Base-by-base conservation (phyloP, 2,888 invertebrate genomes). In the Caenorhabditis sp. region DNA sequence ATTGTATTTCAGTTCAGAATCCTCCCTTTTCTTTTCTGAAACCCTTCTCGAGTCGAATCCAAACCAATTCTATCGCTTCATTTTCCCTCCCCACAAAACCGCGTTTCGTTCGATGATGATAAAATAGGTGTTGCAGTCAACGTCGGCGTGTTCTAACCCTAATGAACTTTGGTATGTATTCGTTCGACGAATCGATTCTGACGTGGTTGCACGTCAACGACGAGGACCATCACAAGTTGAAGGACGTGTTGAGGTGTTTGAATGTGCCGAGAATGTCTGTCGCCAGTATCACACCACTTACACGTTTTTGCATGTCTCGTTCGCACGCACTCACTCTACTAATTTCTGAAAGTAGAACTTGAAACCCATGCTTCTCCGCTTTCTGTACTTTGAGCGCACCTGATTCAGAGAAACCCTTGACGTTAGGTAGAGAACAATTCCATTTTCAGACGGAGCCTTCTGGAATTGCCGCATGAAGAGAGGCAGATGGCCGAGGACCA, bases 91-190 rank as follows among this genome's bases (percentile, higher is more conserved):
- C 22, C 30, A 53, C 15, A 45, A 30, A 37, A 20, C 52, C 20
- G 5, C 43, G n/a, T n/a, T 20, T 56, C 41, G 30, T 35, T 26
- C n/a, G n/a, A n/a, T 17, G 32, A 24, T 27, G 30, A 27, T 9
- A 35, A 35, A 35, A 43, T 56, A 39, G 56, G 58, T 45, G 50
- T 74, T 81, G 66, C 82, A 88, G 88, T 79, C 88, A 88, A 80
- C 85, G 88, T 46, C 85, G 86, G 41, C 86, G 88, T 58, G 83
- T 88, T 70, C 80, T 86, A 50, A 87, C 86, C 50, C 80, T 88
- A 73, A 74, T 87, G 83, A 83, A 83, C 73, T 88, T 86, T 59
- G 88, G 88, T 65, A 74, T 88, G 83, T 81, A 83, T 72, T 80
- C 85, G 39, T 86, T 86, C 73, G 88, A 88, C 62, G 87, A 88